Evolutionary conservation across 2,797 vertebrate species (phyloP).

Genomic region (Brachymystax lenok): DNA sequence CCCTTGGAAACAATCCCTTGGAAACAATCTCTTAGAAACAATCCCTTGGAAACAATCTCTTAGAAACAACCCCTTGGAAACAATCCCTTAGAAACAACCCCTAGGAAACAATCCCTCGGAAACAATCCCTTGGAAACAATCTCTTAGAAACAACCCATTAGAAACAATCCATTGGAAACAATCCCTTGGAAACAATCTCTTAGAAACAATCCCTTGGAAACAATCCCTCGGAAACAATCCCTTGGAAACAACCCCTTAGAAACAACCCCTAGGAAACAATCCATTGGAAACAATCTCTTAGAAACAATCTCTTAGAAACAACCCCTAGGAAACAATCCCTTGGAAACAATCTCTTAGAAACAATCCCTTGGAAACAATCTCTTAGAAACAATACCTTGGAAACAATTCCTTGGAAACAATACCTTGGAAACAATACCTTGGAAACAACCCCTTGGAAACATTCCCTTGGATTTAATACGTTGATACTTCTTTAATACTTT

Average conservation of each 20-base stretch:
- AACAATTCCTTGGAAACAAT: not conserved
- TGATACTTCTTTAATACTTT: too few species aligned
- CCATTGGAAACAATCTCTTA: not conserved
- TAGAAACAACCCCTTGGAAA: too few species aligned
- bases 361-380: too few species aligned
- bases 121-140: too few species aligned
- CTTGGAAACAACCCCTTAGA: not conserved
- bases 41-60: not conserved
- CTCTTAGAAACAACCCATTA: not conserved
- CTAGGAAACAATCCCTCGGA: not conserved
- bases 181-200: too few species aligned
- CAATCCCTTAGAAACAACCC: too few species aligned
- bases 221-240: too few species aligned
- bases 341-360: not conserved
- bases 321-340: not conserved
- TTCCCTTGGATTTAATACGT: too few species aligned
- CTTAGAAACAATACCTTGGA: not conserved
- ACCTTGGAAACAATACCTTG: not conserved
- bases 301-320: too few species aligned
- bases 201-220: not conserved
- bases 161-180: not conserved
- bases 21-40: too few species aligned
- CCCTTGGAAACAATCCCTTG: not conserved
- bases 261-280: too few species aligned
- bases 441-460: not conserved